A percentile compares a stretch with the other conserved stretches of the same genome.
Evolutionary conservation across 2,888 invertebrate genomes (phyloP).

Genomic region (Lymantria dispar): DNA sequence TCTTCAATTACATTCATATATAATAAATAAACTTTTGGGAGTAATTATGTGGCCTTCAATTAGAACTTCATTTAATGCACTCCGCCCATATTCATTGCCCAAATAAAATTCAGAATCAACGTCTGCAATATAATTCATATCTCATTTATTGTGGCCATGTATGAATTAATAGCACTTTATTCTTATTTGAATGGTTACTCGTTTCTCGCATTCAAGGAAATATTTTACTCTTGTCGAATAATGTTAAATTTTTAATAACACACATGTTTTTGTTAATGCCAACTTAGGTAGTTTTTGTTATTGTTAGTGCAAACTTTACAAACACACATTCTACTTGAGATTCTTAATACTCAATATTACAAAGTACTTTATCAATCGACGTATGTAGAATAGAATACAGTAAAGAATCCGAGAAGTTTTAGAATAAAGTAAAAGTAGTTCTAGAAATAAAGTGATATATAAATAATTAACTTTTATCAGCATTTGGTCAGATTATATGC

Average conservation of each 20-base stretch:
- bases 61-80: conserved; percentile 45
- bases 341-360: too few relatives aligned
- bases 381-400: too few relatives aligned
- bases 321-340: too few relatives aligned
- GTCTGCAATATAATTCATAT: conserved; percentile 35
- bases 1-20: conserved; percentile 7
- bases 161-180: conserved; percentile 24
- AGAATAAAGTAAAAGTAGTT: too few relatives aligned
- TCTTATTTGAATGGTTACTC: conserved; percentile 45
- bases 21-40: conserved; percentile 22
- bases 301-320: too few relatives aligned
- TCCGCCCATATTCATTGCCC: conserved; percentile 50
- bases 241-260: neutral
- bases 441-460: too few relatives aligned
- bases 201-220: conserved; percentile 66
- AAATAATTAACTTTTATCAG: too few relatives aligned
- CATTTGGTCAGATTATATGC: too few relatives aligned
- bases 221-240: conserved; percentile 49
- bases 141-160: conserved; percentile 35
- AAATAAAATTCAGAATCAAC: conserved; percentile 50
- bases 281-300: too few relatives aligned
- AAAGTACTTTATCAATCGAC: too few relatives aligned
- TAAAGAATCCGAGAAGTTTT: too few relatives aligned
- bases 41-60: conserved; percentile 51
- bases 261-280: too few relatives aligned